Percentiles rank a stretch among this genome's conserved stretches.
phyloP scores from a whole-genome alignment of 2,888 invertebrate species.

The Malachius bipustulatus region DNA sequence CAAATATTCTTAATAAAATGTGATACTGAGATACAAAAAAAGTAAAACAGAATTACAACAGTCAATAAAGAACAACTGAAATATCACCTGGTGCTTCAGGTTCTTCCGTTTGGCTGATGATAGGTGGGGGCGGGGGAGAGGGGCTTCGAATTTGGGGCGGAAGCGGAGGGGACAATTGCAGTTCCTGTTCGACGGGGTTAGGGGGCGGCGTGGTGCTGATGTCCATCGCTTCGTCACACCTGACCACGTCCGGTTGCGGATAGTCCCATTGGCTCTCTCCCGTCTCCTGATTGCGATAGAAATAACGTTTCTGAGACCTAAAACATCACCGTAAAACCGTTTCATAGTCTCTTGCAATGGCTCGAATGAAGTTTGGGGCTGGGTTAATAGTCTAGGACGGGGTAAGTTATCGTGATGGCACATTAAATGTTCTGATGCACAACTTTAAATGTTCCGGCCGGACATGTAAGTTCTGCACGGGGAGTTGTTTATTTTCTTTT shows the following conservation, averaged over 20 bases:
- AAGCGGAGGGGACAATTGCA: constrained; percentile 33
- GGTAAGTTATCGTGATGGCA: too few relatives aligned
- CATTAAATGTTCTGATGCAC: too few relatives aligned
- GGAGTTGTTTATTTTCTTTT: too few relatives aligned
- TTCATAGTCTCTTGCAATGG: too few relatives aligned
- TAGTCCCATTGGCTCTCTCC: constrained; percentile 55
- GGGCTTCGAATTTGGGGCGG: constrained; percentile 25
- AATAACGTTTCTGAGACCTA: constrained; percentile 56
- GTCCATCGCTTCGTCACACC: constrained; percentile 47
- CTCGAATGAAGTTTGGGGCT: constrained; percentile 13
- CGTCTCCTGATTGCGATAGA: constrained; percentile 48
- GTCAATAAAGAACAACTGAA: too few relatives aligned
- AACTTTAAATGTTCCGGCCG: too few relatives aligned
- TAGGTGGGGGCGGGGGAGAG: constrained; percentile 29
- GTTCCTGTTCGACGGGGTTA: constrained; percentile 11
- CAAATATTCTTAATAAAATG: too few relatives aligned
- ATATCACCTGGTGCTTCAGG: too few relatives aligned
- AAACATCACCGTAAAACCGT: constrained; percentile 29
- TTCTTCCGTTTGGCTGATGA: constrained; percentile 25
- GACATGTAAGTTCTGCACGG: too few relatives aligned
- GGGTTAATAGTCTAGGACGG: constrained; percentile 5
- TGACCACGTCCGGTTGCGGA: constrained; percentile 40
- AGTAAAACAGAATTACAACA: too few relatives aligned
- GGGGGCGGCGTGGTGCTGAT: constrained; percentile 48
- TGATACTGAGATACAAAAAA: too few relatives aligned